phyloP scores from a whole-genome alignment of 2,888 invertebrate genomes.

The Ormia ochracea region DNA sequence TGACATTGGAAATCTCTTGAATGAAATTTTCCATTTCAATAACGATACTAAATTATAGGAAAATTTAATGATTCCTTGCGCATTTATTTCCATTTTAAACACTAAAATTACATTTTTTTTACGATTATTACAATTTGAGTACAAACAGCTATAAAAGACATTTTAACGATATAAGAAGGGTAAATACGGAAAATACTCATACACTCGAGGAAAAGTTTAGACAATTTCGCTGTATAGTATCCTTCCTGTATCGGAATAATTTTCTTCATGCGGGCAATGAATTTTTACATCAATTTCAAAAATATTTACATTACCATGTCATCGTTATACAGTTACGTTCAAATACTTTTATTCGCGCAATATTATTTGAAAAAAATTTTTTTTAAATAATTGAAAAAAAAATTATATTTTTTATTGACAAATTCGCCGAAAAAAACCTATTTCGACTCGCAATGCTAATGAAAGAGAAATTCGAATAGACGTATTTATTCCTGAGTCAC shows the following conservation, averaged over 20 bases:
- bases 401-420: too few relatives aligned
- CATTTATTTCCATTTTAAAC: constrained; percentile 1
- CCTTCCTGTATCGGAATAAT: not conserved
- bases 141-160: constrained; percentile 10
- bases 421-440: too few relatives aligned
- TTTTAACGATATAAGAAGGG: not conserved
- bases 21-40: constrained; percentile 30
- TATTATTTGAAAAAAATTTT: too few relatives aligned
- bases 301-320: not conserved
- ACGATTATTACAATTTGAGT: constrained; percentile 36
- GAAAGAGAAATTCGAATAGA: too few relatives aligned
- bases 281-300: not conserved
- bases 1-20: not conserved
- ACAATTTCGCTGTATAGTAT: too few relatives aligned
- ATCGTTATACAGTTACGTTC: not conserved
- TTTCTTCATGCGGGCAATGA: not conserved
- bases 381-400: too few relatives aligned
- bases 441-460: too few relatives aligned
- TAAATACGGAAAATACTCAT: not conserved
- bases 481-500: too few relatives aligned
- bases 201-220: not conserved
- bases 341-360: too few relatives aligned
- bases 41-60: constrained; percentile 8
- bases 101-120: constrained; percentile 39
- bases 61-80: constrained; percentile 25